These are phyloP conservation scores for Hypsibius dujardini DNA, from an alignment of 1,140 invertebrate species.

Conservation along the genomic window DNA sequence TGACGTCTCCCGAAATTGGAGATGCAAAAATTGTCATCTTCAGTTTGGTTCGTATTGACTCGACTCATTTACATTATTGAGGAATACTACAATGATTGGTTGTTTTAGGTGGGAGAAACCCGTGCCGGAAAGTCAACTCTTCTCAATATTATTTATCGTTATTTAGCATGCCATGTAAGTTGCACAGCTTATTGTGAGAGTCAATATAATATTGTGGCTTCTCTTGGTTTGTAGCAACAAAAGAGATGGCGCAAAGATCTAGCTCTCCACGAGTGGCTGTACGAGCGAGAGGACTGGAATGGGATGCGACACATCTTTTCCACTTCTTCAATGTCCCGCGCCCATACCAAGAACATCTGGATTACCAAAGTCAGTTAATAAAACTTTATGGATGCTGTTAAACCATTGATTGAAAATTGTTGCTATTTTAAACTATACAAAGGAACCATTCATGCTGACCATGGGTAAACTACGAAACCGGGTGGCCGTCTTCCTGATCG, in stretches of 20 bases:
- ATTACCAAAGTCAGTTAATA: not conserved
- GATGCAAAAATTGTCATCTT: constrained; percentile 5
- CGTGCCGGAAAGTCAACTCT: constrained; percentile 4
- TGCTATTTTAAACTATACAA: too few species aligned
- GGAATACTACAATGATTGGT: too few species aligned
- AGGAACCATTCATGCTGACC: not conserved
- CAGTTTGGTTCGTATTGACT: not conserved
- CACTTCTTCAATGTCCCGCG: not conserved
- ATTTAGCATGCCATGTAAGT: not conserved
- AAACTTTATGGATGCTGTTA: too few species aligned
- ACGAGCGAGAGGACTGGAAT: not conserved
- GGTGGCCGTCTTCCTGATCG: not conserved
- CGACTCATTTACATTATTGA: too few species aligned
- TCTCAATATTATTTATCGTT: constrained; percentile 1
- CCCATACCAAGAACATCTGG: not conserved
- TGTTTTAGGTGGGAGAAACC: not conserved
- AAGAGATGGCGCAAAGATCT: not conserved
- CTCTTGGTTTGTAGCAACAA: not conserved
- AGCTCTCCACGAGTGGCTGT: not conserved
- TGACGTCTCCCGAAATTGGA: not conserved
- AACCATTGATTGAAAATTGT: too few species aligned
- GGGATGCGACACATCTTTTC: not conserved
- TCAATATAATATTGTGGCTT: not conserved
- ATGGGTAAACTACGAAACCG: not conserved
- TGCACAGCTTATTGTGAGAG: too few species aligned